Evolutionary conservation across 2,797 vertebrate species (phyloP), one percentile per base, ranked within the genome.

Genomic region (Hydrocynus forskahlii): DNA sequence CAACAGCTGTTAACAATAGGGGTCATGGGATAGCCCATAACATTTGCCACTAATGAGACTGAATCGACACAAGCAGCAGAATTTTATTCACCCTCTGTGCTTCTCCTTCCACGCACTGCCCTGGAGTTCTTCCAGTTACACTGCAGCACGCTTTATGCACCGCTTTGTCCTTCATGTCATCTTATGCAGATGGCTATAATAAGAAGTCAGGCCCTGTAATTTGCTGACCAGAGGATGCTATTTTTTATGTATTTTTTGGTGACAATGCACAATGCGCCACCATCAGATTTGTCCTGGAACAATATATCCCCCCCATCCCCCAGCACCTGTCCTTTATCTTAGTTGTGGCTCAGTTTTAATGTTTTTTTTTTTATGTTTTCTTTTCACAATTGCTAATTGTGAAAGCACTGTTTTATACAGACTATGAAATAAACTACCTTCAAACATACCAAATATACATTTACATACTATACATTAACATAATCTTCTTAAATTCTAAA

Each of bases 131-230:
- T 71, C 68, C 70, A 57, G 4, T 55, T 55, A 29, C 16, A 73
- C 71, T 59, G 54, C 35, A 74, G 54, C 59, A 23, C 21, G 17
- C 19, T 59, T 40, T 59, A 55, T 35, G 13, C 45, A 16, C 43
- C 14, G 69, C 50, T 72, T 52, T 54, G 69, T 35, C 52, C 69
- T 38, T 72, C 14, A 38, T 72, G 25, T 38, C 16, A 38, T 52
- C 68, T 38, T 19, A 73, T 73, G 50, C 50, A 73, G 52, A 73
- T 55, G 50, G 70, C 50, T 73, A 73, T 57, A 55, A 73, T 21
- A 69, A 54, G 25, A 38, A 72, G 23, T 72, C 16, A 72, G 69
- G 48, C 50, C 14, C 52, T 55, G 52, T 57, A 57, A 38, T 73
- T 55, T 57, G 69, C 50, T 73, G 70, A 73, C 70, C 70, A 73